Evolutionary conservation across 2,113 vertebrate genomes (phyloP), one percentile per base, ranked within the genome.

Genomic region (Antechinus flavipes): DNA sequence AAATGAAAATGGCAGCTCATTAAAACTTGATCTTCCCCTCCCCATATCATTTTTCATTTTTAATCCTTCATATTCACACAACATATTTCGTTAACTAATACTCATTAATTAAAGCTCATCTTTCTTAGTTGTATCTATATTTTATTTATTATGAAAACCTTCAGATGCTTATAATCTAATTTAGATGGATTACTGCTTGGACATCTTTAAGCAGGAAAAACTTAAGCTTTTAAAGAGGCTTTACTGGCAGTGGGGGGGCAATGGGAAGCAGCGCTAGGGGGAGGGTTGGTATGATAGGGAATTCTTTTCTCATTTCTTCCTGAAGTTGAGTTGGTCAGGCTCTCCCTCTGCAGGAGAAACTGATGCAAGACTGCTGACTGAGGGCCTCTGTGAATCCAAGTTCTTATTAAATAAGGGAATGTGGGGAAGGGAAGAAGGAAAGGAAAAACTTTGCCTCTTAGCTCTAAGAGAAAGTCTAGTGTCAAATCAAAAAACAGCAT

Each of bases 21-120:
- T 98, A 96, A 97, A 98, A 96, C 91, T 95, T 95, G n/a, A 94
- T 97, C 97, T 98, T 97, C 76, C 93, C 55, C 68, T 84, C 68
- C 68, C 93, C 93, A 91, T 91, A 90, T 97, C 97, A 91, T 47
- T 98, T 97, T 98, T 97, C 97, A 96, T 98, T 97, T 98, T 98
- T 96, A 96, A 92, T 98, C 97, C 98, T 96, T 93, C 27, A 5
- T 95, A 89, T 89, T 68, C 61, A 90, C 95, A 54, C 95, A 95
- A 94, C 96, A 97, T 97, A 97, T 97, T 98, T 96, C 94, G 30
- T 98, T 98, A 98, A 98, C 98, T 97, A 97, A 97, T 97, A 97
- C 95, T 94, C 50, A 47, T 58, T 97, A 95, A 97, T 95, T 97
- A 95, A 98, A 96, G 94, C 96, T 95, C 95, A 24, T 97, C 95